Base-by-base conservation (phyloP, 2,113 vertebrate species). In the Mustela lutreola region DNA sequence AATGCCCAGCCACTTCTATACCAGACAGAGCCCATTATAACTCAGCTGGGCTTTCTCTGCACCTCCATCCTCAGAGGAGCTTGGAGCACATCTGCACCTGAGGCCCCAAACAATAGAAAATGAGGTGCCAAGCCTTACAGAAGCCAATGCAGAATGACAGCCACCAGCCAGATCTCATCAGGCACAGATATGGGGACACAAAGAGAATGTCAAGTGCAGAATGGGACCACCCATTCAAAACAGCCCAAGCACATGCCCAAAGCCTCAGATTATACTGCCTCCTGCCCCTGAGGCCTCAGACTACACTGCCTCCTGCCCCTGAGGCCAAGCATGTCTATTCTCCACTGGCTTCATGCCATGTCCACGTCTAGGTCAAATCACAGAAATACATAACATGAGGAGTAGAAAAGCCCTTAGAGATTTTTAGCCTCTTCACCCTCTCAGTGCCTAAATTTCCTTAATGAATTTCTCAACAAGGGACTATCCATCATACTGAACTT, bases 31-130 rank as follows among this genome's bases (percentile, higher is more conserved):
- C 26, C 50, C 90, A 15, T 79, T 76, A 50, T 70, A 86, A 62
- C 62, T 87, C 91, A 90, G 76, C 93, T 89, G 84, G 67, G 56
- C 15, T 94, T 70, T 81, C 33, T 33, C 48, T 70, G 22, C 42
- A 75, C 36, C 86, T 91, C 45, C 19, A 19, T 24, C 36, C 28
- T 73, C 65, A 93, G 75, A 88, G 89, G 18, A 76, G 45, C 42
- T 24, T 19, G 58, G 14, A 65, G 22, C 19, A 21, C 11, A 6
- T 53, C 87, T 95, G 79, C 16, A 94, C 81, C 86, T 71, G 91
- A 63, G 33, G n/a, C 24, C 36, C 48, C 70, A 36, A 76, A 93
- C 63, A 63, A 50, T 39, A 31, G 62, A n/a, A 94, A 76, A 42
- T 1, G 28, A 93, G 75, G 28, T n/a, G 26, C 60, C 18, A 62